Percentiles rank a stretch among this genome's conserved stretches.
phyloP scores from a whole-genome alignment of 2,888 invertebrate genomes.

The Ophion ellenae region DNA sequence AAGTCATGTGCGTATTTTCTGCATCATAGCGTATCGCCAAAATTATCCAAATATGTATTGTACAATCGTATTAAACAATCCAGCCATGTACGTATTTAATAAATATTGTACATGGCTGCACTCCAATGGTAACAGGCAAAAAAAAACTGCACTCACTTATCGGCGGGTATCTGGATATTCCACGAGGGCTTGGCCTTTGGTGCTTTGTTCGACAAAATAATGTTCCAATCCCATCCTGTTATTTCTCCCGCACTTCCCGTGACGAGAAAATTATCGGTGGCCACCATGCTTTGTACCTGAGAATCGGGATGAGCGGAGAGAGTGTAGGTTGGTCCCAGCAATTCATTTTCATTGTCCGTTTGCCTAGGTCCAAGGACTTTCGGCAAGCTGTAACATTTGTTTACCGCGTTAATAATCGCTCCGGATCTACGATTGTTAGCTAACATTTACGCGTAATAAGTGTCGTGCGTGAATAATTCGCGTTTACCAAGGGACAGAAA shows the following conservation, averaged over 20 bases:
- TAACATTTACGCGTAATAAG: neutral
- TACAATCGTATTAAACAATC: too few species aligned
- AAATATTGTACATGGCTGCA: neutral
- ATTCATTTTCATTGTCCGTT: slow-evolving; percentile 85
- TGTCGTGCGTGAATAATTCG: neutral
- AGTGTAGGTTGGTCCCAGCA: slow-evolving; percentile 87
- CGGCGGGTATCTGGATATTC: slow-evolving; percentile 88
- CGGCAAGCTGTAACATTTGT: slow-evolving; percentile 85
- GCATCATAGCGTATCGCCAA: too few species aligned
- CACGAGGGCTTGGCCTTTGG: slow-evolving; percentile 86
- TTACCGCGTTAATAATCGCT: neutral
- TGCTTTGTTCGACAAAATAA: slow-evolving; percentile 86
- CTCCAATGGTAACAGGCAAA: neutral
- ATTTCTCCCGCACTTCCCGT: slow-evolving; percentile 92
- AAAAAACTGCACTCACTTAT: slow-evolving; percentile 77
- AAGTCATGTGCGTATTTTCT: too few species aligned
- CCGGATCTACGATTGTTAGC: neutral
- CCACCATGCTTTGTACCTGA: slow-evolving; percentile 89
- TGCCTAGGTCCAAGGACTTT: slow-evolving; percentile 87
- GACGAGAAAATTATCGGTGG: slow-evolving; percentile 88
- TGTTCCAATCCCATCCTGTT: slow-evolving; percentile 91
- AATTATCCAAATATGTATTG: too few species aligned
- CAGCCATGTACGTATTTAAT: too few species aligned
- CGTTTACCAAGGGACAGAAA: neutral
- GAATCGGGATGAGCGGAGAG: slow-evolving; percentile 87